Base-by-base conservation (phyloP, 2,888 invertebrate genomes). In the Eumerus sabulonum region DNA sequence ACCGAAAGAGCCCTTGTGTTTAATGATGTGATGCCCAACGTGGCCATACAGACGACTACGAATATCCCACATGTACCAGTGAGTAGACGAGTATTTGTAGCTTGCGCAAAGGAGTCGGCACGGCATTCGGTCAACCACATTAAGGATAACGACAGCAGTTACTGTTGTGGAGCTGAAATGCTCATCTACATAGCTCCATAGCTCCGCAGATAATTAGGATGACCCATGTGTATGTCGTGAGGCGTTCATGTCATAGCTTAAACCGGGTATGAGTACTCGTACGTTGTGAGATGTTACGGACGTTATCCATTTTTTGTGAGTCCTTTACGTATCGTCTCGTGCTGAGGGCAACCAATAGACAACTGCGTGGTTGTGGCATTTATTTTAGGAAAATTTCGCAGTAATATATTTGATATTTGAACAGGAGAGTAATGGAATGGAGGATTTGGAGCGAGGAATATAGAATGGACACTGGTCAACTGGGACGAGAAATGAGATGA, bases 121-220 rank as follows among this genome's bases (percentile, higher is more conserved):
- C 7, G 27, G 7, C 27, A 27, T 7, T 27, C 27, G 2, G 27
- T 27, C 27, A 7, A 7, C 27, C 27, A 27, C 27, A 27, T 27
- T 27, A 27, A 47, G 53, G 35, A 47, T 38, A 45, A 45, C 16
- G 35, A 54, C 36, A 4, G 62, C 36, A 19, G 42, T 63, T 63
- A 42, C 35, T 44, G 27, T 9, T 35, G 13, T 11, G 38, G 16
- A 42, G 45, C 63, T 45, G 38, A 38, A 36, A 35, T 38, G 16
- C 19, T 14, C 45, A 9, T 47, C 38, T 36, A 36, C 36, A 36
- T 36, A n/a, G n/a, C n/a, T n/a, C n/a, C n/a, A n/a, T 35, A 53
- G 36, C 11, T 27, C 44, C 51, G 42, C 27, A 36, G 54, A 64
- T 64, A 64, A 64, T 64, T 64, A 64, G 64, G 64, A 64, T 54